Base-by-base conservation (phyloP, 2,113 vertebrate species). In the Piprites chloris region DNA sequence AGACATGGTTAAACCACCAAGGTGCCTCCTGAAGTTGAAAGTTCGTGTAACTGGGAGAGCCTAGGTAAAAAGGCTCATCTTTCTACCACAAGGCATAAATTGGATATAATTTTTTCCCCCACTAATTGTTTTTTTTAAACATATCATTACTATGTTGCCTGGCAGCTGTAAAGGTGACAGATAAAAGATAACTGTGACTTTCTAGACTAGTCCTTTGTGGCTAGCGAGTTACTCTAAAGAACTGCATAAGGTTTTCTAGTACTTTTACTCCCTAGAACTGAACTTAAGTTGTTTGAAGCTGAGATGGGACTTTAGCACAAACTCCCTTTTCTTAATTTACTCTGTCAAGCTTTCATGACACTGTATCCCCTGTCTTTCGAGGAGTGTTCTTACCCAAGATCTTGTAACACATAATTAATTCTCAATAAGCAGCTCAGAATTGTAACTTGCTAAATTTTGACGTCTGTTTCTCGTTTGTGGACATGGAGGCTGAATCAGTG, bases 151-250 rank as follows among this genome's bases (percentile, higher is more conserved):
- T 1, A 0, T 66, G 66, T 78, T 92, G 83, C 83, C 37, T 90
- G 66, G 78, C 83, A 86, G 42, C 61, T 86, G 47, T 87, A 69
- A 74, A 90, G 66, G 52, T 90, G 66, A 69, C 49, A 55, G 90
- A 80, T 96, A 68, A 92, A 96, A 72, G 66, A 68, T 89, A 86
- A 85, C 83, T 69, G 69, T 87, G 89, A 87, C 76, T 95, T 95
- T 84, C 80, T 77, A 86, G 76, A 93, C 72, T 71, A 87, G 90
- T 71, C 13, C 35, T 80, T 62, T 78, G 69, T 85, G 86, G 93
- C 52, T 93, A 77, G 58, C 28, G 62, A 73, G 83, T 76, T 78
- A 53, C 56, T 94, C 87, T 87, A 75, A 84, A 77, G 71, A 55
- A 67, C 65, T 88, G 30, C 2, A 12, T 52, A 30, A 85, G 20